phyloP scores from a whole-genome alignment of 2,888 invertebrate species.

The Heliconius sara region DNA sequence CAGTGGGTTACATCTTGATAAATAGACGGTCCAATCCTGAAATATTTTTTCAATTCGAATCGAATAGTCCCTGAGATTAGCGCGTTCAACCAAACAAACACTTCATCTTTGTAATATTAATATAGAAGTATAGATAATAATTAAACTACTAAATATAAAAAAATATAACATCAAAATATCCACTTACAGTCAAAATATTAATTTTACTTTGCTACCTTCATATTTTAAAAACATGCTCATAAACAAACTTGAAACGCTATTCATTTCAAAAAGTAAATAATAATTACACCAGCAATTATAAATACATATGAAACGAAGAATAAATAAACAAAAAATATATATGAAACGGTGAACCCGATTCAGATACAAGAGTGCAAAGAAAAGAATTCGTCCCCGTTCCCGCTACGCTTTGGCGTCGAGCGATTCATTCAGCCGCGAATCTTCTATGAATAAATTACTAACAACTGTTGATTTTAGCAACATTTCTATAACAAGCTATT shows the following conservation, averaged over 20 bases:
- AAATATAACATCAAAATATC: neutral
- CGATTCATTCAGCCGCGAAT: slow-evolving; percentile 65
- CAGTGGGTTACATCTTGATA: too few species aligned
- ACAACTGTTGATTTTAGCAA: slow-evolving; percentile 39
- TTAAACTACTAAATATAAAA: too few species aligned
- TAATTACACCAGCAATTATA: neutral
- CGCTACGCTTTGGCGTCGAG: slow-evolving; percentile 40
- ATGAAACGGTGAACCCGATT: neutral
- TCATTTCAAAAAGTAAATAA: neutral
- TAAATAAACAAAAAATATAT: neutral
- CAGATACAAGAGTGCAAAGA: slow-evolving; percentile 7
- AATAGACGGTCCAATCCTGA: too few species aligned
- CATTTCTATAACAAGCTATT: slow-evolving; percentile 37
- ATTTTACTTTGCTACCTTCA: neutral
- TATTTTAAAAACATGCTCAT: neutral
- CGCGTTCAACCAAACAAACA: neutral
- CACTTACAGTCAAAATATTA: neutral
- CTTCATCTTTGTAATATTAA: neutral
- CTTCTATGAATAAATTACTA: slow-evolving; percentile 67
- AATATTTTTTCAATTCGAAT: too few species aligned
- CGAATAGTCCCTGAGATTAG: neutral
- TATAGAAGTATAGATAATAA: too few species aligned
- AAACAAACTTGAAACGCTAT: too few species aligned
- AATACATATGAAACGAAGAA: slow-evolving; percentile 1
- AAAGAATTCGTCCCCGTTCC: slow-evolving; percentile 11